Evolutionary conservation across 2,113 vertebrate genomes (phyloP), one percentile per base, ranked within the genome.

Genomic region (Laticauda colubrina): DNA sequence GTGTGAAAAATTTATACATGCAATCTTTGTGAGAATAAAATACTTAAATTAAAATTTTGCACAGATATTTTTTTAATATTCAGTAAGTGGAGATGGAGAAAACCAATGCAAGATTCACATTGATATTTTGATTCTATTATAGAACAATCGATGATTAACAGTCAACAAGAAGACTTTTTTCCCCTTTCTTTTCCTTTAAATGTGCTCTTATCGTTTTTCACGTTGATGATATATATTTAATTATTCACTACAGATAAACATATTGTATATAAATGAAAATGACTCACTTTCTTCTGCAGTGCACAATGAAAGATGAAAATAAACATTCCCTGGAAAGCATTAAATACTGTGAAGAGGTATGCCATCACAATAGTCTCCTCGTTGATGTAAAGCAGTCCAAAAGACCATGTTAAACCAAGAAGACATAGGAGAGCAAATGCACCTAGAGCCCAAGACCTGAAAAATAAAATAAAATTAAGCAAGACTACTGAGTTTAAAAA

Each of bases 221-320:
- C 1, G 1, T 69, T 55, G 69, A 64, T 69, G 9, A 2, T n/a
- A 43, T 20, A 24, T 11, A 87, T 81, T 81, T 43, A 21, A 34
- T 21, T 43, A 81, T 81, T 39, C 69, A 20, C 34, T 81, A 81
- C 69, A 43, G 69, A 20, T 90, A 85, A 90, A 93, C 24, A 39
- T 8, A 45, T 5, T 45, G 45, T 45, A 55, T 21, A 20, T 23
- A 56, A 2, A 29, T 39, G 43, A 69, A 23, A 4, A 11, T 29
- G 53, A 97, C 98, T 98, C 98, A 99, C 99, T 97, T 99, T 99
- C 97, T 99, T 99, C 97, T 99, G 99, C 93, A 99, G 99, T 61
- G 99, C 98, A 96, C 99, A 99, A 95, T 99, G 98, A 96, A 99
- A 99, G 97, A 99, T 99, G 97, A 99, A 99, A 98, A 99, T 99